A percentile compares a stretch with the other conserved stretches of the same genome.
Evolutionary conservation across 2,113 vertebrate species (phyloP).

Genomic region (Myanophis thanlyinensis): DNA sequence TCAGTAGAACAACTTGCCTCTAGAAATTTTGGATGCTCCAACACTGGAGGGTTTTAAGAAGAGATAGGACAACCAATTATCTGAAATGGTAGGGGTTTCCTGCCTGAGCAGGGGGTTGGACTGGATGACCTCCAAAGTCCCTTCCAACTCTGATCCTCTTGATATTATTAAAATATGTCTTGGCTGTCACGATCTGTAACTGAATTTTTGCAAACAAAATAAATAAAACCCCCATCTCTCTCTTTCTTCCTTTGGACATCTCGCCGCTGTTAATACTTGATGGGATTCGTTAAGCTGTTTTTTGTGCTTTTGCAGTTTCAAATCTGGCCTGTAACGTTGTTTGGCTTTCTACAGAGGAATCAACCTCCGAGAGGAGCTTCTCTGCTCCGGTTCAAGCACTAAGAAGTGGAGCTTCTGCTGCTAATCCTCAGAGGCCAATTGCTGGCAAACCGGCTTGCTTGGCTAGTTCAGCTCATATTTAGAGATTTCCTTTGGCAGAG

Average conservation of each 20-base stretch:
- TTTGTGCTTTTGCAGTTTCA: not conserved
- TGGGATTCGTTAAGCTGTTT: not conserved
- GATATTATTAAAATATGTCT: not conserved
- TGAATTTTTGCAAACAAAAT: not conserved
- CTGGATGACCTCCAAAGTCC: no score
- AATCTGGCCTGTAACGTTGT: not conserved
- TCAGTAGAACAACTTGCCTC: no score
- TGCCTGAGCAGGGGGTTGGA: no score
- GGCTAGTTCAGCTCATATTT: not conserved
- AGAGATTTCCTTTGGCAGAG: not conserved
- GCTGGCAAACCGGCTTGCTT: not conserved
- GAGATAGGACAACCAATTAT: no score
- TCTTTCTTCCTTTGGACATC: not conserved
- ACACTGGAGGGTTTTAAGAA: no score
- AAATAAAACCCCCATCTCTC: not conserved
- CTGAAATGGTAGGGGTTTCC: no score
- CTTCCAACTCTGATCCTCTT: no score
- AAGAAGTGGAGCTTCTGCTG: not conserved
- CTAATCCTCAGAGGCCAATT: not conserved
- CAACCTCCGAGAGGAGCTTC: no score
- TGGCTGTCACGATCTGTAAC: not conserved
- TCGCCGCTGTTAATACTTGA: not conserved
- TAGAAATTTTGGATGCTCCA: no score
- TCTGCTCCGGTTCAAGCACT: not conserved
- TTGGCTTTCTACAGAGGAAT: not conserved